Conservation (phyloP, 2,797 vertebrate species). For the Hyperoplus immaculatus region DNA sequence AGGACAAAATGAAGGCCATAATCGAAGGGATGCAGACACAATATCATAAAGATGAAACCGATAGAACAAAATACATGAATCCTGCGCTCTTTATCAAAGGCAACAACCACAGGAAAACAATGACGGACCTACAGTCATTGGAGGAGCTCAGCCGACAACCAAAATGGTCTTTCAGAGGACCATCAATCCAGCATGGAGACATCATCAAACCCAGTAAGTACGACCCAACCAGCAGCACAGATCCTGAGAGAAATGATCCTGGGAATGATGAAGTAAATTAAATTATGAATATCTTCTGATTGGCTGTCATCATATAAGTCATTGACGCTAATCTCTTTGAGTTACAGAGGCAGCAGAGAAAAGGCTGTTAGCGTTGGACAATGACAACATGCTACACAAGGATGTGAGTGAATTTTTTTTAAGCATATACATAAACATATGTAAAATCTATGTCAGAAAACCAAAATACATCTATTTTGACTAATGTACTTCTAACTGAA, state of each 20-base stretch:
- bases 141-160: constrained; percentile 7
- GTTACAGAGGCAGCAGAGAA: constrained; percentile 39
- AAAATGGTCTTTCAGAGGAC: constrained; percentile 9
- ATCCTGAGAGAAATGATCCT: background rate
- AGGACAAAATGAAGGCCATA: constrained; percentile 30
- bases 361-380: background rate
- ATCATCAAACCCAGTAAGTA: constrained; percentile 40
- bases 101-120: background rate
- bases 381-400: background rate
- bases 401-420: constrained; percentile 7
- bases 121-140: background rate
- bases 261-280: background rate
- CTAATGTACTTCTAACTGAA: no score
- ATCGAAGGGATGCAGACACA: constrained; percentile 35
- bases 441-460: background rate
- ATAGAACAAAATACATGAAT: background rate
- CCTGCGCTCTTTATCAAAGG: background rate
- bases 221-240: background rate
- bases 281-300: background rate
- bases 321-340: constrained; percentile 15
- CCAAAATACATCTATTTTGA: background rate
- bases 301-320: background rate
- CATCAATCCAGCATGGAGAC: constrained; percentile 1
- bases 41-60: background rate
- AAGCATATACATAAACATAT: no score